A percentile compares a stretch with the other conserved stretches of the same genome.
phyloP scores from a whole-genome alignment of 2,797 vertebrate genomes.

The Paratrypauchen microcephalus region DNA sequence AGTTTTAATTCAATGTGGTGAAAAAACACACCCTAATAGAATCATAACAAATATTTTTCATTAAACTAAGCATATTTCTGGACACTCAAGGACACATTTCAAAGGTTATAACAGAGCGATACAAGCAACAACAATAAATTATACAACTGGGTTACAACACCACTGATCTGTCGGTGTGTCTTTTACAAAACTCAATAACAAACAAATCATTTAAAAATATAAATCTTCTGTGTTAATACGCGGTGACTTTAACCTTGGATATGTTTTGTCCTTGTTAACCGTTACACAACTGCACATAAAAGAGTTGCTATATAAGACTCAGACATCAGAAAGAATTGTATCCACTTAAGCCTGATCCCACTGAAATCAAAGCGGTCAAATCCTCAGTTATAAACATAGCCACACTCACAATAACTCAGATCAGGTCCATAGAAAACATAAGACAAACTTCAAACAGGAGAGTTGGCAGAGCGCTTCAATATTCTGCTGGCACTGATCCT shows the following conservation, averaged over 20 bases:
- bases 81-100: too few species aligned
- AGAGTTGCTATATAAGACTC: constrained; percentile 29
- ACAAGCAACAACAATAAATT: too few species aligned
- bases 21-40: too few species aligned
- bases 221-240: not conserved
- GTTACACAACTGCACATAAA: constrained; percentile 8
- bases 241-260: not conserved
- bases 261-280: not conserved
- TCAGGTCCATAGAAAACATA: constrained; percentile 34
- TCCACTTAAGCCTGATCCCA: constrained; percentile 43
- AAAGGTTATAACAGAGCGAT: too few species aligned
- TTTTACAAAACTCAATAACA: not conserved
- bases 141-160: too few species aligned
- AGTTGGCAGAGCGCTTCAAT: constrained; percentile 36
- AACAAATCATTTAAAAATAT: not conserved
- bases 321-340: constrained; percentile 42
- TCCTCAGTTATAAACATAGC: constrained; percentile 16
- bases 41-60: too few species aligned
- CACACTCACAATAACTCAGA: constrained; percentile 19
- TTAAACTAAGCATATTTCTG: too few species aligned
- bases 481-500: constrained; percentile 35
- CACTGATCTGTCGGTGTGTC: not conserved
- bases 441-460: constrained; percentile 54
- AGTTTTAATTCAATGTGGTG: too few species aligned
- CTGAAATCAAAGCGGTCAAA: constrained; percentile 51